Evolutionary conservation across 2,113 vertebrate genomes (phyloP).

Genomic region (Aphyosemion australe): DNA sequence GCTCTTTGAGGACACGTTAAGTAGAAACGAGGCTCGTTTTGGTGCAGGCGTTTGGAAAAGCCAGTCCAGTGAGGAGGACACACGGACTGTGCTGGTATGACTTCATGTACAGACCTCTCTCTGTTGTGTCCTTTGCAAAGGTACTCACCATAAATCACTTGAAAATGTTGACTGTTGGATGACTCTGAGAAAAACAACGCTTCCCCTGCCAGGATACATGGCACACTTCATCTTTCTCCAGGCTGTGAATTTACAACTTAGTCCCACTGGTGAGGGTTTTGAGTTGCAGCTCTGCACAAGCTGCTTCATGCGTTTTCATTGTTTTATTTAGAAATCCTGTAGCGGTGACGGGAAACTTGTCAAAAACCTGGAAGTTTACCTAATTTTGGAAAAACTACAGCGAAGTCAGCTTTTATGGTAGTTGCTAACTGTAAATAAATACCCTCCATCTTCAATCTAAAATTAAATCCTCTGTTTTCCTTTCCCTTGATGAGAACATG

Average conservation of each 20-base stretch:
- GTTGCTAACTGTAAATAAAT: constrained; percentile 14
- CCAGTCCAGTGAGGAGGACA: constrained; percentile 25
- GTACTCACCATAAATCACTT: constrained; percentile 55
- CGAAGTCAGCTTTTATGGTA: constrained; percentile 7
- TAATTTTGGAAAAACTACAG: constrained; percentile 16
- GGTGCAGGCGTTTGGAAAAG: constrained; percentile 18
- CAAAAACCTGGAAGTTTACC: constrained; percentile 12
- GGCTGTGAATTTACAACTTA: constrained; percentile 47
- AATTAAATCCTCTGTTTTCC: constrained; percentile 13
- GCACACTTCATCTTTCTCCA: constrained; percentile 53
- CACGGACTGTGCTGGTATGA: constrained; percentile 38
- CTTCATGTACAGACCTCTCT: constrained; percentile 48
- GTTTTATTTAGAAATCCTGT: constrained; percentile 9
- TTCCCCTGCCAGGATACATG: constrained; percentile 39
- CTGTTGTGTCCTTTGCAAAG: constrained; percentile 47
- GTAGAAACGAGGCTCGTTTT: constrained; percentile 9
- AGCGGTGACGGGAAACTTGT: constrained; percentile 13
- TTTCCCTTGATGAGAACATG: constrained; percentile 21
- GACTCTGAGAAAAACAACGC: constrained; percentile 14
- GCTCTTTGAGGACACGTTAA: constrained; percentile 2
- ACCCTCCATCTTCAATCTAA: constrained; percentile 25
- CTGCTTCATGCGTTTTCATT: constrained; percentile 32
- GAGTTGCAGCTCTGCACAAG: constrained; percentile 27
- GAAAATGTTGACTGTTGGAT: constrained; percentile 43
- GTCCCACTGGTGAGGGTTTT: constrained; percentile 33